Conservation (phyloP, 2,113 vertebrate genomes). For the Clarias magur region DNA sequence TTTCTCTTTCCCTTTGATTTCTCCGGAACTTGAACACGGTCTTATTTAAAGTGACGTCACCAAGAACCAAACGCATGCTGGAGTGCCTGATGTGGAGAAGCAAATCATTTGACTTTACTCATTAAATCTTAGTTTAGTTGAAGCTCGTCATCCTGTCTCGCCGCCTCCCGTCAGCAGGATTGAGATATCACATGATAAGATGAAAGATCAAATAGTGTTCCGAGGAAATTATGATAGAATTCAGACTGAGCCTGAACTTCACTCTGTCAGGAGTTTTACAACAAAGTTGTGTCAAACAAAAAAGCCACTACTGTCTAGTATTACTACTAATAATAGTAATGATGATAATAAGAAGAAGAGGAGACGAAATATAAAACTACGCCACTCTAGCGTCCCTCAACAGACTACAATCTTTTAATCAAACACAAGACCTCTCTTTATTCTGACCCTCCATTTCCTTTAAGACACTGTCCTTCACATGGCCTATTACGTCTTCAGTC, state of each 20-base stretch:
- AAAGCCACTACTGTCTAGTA: not conserved
- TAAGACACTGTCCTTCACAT: constrained; percentile 1
- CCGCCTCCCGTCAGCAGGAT: not conserved
- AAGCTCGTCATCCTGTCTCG: not conserved
- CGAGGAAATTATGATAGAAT: not conserved
- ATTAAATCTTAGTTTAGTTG: not conserved
- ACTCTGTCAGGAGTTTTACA: not conserved
- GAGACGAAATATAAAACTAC: not conserved
- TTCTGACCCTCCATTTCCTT: not conserved
- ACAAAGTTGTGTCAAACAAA: not conserved
- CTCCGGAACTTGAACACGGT: not conserved
- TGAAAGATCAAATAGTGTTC: not conserved
- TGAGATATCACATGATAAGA: not conserved
- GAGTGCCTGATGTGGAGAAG: too few relatives aligned
- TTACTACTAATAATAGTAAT: not conserved
- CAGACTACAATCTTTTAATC: not conserved
- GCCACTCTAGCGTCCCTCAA: not conserved
- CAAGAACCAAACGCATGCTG: not conserved
- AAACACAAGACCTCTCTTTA: not conserved
- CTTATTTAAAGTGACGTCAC: not conserved
- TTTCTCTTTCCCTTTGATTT: constrained; percentile 7
- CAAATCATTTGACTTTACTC: not conserved
- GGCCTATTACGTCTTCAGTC: not conserved
- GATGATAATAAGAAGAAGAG: not conserved
- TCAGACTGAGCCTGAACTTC: not conserved